Conservation (phyloP, 2,888 invertebrate genomes). For the Melieria picta region DNA sequence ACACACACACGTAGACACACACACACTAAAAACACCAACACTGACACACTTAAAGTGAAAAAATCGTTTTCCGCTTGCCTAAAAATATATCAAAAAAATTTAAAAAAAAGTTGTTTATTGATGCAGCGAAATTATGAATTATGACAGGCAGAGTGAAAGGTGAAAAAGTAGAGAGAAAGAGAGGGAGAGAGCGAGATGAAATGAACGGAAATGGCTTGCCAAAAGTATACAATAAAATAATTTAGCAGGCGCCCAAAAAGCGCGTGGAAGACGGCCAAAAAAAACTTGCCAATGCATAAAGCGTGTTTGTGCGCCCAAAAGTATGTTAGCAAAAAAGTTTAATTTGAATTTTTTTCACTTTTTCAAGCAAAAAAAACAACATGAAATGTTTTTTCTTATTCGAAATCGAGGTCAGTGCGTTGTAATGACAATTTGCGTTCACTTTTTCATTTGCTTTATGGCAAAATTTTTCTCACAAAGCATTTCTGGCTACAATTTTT, state of each 20-base stretch:
- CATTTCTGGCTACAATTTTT: background rate
- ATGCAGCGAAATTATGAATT: background rate
- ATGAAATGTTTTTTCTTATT: background rate
- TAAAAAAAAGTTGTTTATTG: background rate
- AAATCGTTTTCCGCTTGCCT: background rate
- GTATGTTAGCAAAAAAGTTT: background rate
- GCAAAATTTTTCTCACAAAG: background rate
- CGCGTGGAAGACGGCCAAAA: too few species aligned
- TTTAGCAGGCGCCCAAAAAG: too few species aligned
- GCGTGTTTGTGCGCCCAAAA: too few species aligned
- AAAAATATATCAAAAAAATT: too few species aligned
- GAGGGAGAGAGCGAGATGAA: background rate
- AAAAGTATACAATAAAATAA: too few species aligned
- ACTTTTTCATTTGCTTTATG: background rate
- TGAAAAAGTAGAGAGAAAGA: background rate
- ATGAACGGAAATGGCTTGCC: too few species aligned
- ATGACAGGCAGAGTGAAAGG: background rate
- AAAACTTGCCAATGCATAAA: too few species aligned
- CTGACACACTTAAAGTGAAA: conserved; percentile 12
- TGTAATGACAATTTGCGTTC: conserved; percentile 12
- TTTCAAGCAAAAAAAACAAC: conserved; percentile 18
- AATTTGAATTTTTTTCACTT: background rate
- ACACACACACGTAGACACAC: background rate
- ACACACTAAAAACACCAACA: conserved; percentile 3
- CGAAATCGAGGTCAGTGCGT: conserved; percentile 30